Conservation (phyloP, 2,888 invertebrate species). For the Sphecodes monilicornis region DNA sequence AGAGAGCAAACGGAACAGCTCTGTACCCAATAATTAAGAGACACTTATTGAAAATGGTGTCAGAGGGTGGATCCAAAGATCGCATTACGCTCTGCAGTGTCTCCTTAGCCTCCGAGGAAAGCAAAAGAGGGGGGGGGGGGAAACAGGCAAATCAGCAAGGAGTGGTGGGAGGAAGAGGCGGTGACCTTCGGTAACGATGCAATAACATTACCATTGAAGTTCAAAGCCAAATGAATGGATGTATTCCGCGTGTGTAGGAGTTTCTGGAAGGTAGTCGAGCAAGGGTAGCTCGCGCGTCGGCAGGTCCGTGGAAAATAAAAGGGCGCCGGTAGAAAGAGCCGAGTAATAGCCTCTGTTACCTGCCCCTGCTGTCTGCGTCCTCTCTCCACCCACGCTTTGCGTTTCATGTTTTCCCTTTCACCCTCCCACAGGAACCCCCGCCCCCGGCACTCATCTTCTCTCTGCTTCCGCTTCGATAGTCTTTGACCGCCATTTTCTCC, state of each 20-base stretch:
- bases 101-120: neutral
- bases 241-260: constrained; percentile 73
- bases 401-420: constrained; percentile 54
- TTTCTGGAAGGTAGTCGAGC: constrained; percentile 56
- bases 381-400: constrained; percentile 39
- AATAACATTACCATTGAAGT: constrained; percentile 81
- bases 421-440: constrained; percentile 31
- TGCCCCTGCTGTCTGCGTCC: constrained; percentile 53
- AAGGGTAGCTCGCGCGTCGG: constrained; percentile 30
- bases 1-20: neutral
- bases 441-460: constrained; percentile 29
- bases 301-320: constrained; percentile 73
- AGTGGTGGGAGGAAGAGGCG: constrained; percentile 32
- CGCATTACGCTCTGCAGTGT: neutral
- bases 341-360: constrained; percentile 75
- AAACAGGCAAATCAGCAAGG: constrained; percentile 37
- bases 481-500: constrained; percentile 44
- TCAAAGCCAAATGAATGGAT: constrained; percentile 80
- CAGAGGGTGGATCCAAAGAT: neutral
- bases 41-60: neutral
- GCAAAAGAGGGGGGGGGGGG: constrained; percentile 8
- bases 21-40: neutral
- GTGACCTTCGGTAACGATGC: constrained; percentile 78
- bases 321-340: constrained; percentile 70
- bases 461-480: constrained; percentile 44